phyloP scores from a whole-genome alignment of 2,113 vertebrate genomes.

The Dicerorhinus sumatrensis region DNA sequence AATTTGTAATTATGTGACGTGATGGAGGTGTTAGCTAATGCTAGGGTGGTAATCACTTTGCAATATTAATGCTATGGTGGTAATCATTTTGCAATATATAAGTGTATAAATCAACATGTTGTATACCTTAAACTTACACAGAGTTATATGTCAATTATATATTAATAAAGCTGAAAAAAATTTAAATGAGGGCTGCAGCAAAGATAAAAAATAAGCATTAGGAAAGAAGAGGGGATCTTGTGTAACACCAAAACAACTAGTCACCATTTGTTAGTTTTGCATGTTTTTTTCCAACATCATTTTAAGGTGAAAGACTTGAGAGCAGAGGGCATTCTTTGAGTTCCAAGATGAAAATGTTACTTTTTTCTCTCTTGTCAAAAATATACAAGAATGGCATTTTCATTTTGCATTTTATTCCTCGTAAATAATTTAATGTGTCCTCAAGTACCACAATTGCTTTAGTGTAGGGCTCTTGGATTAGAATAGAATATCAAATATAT shows the following conservation, averaged over 20 bases:
- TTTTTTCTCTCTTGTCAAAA: conserved; percentile 41
- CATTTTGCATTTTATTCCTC: conserved; percentile 64
- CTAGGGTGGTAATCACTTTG: not conserved
- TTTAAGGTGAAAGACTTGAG: conserved; percentile 50
- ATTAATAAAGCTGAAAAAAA: not conserved
- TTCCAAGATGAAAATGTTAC: conserved; percentile 64
- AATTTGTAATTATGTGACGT: not conserved
- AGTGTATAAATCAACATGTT: not conserved
- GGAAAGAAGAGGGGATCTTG: not conserved
- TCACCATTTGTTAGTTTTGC: conserved; percentile 35
- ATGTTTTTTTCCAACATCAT: conserved; percentile 39
- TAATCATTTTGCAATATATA: not conserved
- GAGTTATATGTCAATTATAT: not conserved
- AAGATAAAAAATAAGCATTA: not conserved
- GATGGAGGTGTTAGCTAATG: not conserved
- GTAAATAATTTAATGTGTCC: conserved; percentile 62
- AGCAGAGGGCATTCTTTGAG: conserved; percentile 37
- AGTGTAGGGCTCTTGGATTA: not conserved
- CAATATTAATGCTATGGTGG: not conserved
- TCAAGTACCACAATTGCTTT: conserved; percentile 64
- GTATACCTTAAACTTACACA: not conserved
- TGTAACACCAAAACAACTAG: not conserved
- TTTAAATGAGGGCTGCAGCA: not conserved
- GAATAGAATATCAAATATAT: conserved; percentile 55
- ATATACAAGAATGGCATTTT: conserved; percentile 65